A percentile compares a stretch with the other conserved stretches of the same genome.
Conservation (phyloP, 2,797 vertebrate species). For the Ctenopoma kingsleyae region DNA sequence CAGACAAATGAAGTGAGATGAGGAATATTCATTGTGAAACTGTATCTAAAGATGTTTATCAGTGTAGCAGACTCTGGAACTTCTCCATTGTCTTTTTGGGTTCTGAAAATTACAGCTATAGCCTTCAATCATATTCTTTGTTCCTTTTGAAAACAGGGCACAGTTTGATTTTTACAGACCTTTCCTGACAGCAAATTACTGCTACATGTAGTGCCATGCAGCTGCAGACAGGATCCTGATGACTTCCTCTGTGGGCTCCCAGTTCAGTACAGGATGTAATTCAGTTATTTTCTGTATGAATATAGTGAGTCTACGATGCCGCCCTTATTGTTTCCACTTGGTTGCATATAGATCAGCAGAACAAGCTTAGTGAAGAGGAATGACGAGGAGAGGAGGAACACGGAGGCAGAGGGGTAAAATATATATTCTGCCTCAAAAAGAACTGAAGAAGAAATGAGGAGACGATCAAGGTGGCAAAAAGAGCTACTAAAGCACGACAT, state of each 20-base stretch:
- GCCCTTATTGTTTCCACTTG: constrained; percentile 47
- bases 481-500: constrained; percentile 11
- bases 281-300: constrained; percentile 55
- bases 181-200: constrained; percentile 4
- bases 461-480: constrained; percentile 4
- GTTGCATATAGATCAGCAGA: constrained; percentile 44
- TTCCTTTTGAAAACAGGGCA: not conserved
- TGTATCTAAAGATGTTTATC: not conserved
- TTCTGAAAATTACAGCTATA: not conserved
- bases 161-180: not conserved
- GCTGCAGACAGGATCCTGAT: constrained; percentile 25
- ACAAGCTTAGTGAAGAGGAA: constrained; percentile 54
- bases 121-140: not conserved
- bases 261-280: constrained; percentile 1
- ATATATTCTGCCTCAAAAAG: constrained; percentile 10
- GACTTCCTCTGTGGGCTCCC: constrained; percentile 31
- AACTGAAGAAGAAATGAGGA: constrained; percentile 4
- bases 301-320: constrained; percentile 15
- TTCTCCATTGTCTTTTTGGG: not conserved
- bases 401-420: constrained; percentile 6
- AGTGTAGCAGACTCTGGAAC: no score
- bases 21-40: not conserved
- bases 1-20: not conserved
- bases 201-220: constrained; percentile 9
- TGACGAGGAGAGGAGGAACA: constrained; percentile 5